Evolutionary conservation across 2,797 vertebrate genomes (phyloP), one percentile per base, ranked within the genome.

Genomic region (Mormyrops attenuatus): DNA sequence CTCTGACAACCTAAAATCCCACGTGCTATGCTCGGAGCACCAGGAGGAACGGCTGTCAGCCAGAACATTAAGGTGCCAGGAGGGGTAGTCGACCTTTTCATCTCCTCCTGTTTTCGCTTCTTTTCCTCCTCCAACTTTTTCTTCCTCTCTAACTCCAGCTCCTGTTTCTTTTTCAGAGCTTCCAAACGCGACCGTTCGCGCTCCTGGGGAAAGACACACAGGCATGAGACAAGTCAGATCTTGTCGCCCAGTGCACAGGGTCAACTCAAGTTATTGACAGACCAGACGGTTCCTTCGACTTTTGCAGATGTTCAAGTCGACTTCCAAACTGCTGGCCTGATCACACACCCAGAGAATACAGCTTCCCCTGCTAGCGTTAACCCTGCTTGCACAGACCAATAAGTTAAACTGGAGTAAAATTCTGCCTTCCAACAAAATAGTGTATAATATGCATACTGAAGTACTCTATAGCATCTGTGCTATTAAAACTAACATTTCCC

Each of bases 121-220:
- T 96, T 98, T 34, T 99, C 98, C 90, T 99, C 99, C 90, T 99
- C 98, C 92, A 98, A 95, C 91, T 98, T 99, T 94, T 95, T 97
- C 89, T 95, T 97, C 80, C 98, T 96, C 88, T 98, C 97, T 13
- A 97, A 96, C 93, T 99, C 98, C 0, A 97, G 97, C 91, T 99
- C 98, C 91, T 97, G 97, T 92, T 99, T 99, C 93, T 96, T 97
- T 91, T 96, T 96, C 22, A 99, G 95, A 44, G 94, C 96, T 89
- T 99, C 98, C 89, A 98, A 94, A 7, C 98, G 98, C 93, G 96
- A 93, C 0, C 97, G 95, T 91, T 98, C 97, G 90, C 96, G 97
- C 92, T 96, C 96, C 97, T 98, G 92, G 0, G 47, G 41, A 26
- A 22, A 50, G 17, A 50, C 44, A 49, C 44, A 50, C n/a, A 22